Base-by-base conservation (phyloP, 2,888 invertebrate species). In the Antheraea yamamai region DNA sequence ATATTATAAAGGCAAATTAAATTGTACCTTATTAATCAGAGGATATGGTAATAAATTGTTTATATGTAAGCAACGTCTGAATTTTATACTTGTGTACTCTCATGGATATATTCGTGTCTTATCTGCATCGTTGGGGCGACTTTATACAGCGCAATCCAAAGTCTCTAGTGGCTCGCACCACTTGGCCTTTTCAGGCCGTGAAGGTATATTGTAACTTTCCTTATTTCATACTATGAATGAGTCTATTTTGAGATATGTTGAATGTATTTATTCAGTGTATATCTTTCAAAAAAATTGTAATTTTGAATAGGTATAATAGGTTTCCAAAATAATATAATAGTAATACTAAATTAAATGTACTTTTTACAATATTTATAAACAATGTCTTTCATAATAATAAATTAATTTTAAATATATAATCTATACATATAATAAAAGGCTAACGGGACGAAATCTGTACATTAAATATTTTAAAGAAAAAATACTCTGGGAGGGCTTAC, bases 71-170 rank as follows among this genome's bases (percentile, higher is more conserved):
- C 10, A 70, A 70, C 7, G n/a, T n/a, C 14, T 39, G 39, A 39
- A 20, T 70, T 70, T 39, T 70, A 39, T 81, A 73, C 83, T 83
- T 52, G 66, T 75, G 78, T 74, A 76, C 78, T 81, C 81, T 78
- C 80, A 80, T 79, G 79, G 79, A 79, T 73, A 78, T 77, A 79
- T 79, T 79, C 89, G 82, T 90, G 90, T 82, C 81, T 82, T 89
- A 90, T 90, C 90, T 89, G 76, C 88, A 90, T 90, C 90, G 78
- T 76, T 79, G 80, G 78, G 61, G 80, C 39, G n/a, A 39, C n/a
- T 26, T 66, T 30, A 66, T 70, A 70, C 39, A 75, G 77, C 75
- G 75, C 73, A 78, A 79, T 18, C 58, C 73, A 75, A 74, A 47
- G 61, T 52, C 26, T 72, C 70, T 70, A 70, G 39, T n/a, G 39